phyloP scores from a whole-genome alignment of 2,888 invertebrate species.

The Plagiodera versicolora region DNA sequence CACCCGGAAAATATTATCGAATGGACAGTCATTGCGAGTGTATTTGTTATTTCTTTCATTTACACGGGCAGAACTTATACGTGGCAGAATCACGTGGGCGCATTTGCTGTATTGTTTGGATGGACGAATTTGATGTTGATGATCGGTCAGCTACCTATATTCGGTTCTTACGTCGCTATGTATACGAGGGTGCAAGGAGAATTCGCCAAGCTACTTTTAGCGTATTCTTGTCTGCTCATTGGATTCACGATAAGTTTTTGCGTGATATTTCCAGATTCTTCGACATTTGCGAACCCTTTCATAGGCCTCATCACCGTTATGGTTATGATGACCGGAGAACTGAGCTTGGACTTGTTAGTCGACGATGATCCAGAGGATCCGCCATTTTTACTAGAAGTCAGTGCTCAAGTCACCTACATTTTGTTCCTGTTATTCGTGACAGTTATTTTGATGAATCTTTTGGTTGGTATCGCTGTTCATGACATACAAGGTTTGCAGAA shows the following conservation, averaged over 20 bases:
- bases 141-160: constrained; percentile 85
- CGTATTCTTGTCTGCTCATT: constrained; percentile 81
- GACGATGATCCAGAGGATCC: constrained; percentile 77
- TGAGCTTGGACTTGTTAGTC: constrained; percentile 74
- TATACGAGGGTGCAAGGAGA: constrained; percentile 86
- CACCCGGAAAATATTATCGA: constrained; percentile 86
- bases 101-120: constrained; percentile 81
- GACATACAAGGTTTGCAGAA: constrained; percentile 85
- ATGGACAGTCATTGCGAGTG: constrained; percentile 84
- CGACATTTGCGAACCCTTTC: constrained; percentile 81
- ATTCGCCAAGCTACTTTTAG: constrained; percentile 82
- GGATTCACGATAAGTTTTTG: constrained; percentile 88
- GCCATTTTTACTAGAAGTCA: constrained; percentile 74
- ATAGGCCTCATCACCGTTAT: constrained; percentile 82
- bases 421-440: constrained; percentile 81
- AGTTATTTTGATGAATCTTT: constrained; percentile 81
- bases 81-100: constrained; percentile 87
- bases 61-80: constrained; percentile 76
- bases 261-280: constrained; percentile 82
- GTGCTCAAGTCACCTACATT: constrained; percentile 80
- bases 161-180: constrained; percentile 90
- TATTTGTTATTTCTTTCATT: constrained; percentile 80
- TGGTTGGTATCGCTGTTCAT: constrained; percentile 86
- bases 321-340: constrained; percentile 88
- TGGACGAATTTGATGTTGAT: constrained; percentile 91